Percentiles rank a stretch among this genome's conserved stretches.
Evolutionary conservation across 2,113 vertebrate species (phyloP).

Genomic region (Rostratula benghalensis): DNA sequence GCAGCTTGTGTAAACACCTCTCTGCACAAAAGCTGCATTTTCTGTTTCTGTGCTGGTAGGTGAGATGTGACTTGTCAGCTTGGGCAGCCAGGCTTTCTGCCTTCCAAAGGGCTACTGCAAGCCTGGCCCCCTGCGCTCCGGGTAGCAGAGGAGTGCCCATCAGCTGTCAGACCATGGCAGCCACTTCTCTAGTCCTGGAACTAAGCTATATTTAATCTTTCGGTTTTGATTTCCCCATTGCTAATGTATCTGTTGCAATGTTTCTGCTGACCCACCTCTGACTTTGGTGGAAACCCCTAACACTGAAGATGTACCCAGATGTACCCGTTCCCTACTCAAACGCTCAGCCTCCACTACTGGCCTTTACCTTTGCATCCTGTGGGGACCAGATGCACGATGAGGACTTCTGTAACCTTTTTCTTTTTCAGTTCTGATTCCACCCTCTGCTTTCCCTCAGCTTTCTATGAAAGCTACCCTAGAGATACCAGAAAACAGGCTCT

Average conservation of each 20-base stretch:
- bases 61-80: background rate
- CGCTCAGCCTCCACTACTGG: background rate
- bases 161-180: background rate
- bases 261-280: background rate
- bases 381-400: background rate
- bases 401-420: background rate
- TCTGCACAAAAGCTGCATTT: background rate
- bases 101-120: background rate
- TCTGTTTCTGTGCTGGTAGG: background rate
- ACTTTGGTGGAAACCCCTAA: background rate
- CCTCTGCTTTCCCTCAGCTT: background rate
- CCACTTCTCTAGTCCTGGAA: background rate
- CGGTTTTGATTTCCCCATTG: background rate
- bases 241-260: background rate
- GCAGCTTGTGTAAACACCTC: background rate
- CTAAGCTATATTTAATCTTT: background rate
- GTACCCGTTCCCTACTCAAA: background rate
- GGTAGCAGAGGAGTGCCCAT: background rate
- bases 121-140: background rate
- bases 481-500: background rate
- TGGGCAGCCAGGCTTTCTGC: background rate
- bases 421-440: background rate
- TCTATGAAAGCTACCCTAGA: background rate
- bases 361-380: background rate
- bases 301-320: background rate